Evolutionary conservation across 2,797 vertebrate genomes (phyloP).

Genomic region (Pelochelys cantorii): DNA sequence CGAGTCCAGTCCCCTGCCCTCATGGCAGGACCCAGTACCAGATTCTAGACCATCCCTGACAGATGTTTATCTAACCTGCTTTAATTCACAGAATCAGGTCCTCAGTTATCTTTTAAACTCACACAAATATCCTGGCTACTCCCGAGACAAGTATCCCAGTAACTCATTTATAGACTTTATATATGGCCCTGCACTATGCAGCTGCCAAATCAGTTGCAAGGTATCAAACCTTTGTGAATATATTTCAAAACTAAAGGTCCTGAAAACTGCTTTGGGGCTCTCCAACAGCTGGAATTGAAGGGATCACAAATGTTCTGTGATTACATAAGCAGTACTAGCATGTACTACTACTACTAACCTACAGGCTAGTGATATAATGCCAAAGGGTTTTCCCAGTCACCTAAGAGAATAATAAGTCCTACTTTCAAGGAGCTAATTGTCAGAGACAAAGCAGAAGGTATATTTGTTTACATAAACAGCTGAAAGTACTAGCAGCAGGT

Average conservation of each 20-base stretch:
- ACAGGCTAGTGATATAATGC: neutral
- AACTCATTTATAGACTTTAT: neutral
- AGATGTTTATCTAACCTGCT: neutral
- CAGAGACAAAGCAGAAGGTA: neutral
- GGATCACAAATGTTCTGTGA: neutral
- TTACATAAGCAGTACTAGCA: neutral
- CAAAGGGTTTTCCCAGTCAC: conserved; percentile 29
- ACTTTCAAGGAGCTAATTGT: conserved; percentile 17
- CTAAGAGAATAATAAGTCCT: conserved; percentile 58
- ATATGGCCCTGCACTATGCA: neutral
- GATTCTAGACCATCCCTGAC: too few relatives aligned
- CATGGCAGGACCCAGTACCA: too few relatives aligned
- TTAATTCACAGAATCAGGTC: neutral
- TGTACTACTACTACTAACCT: neutral
- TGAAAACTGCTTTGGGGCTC: neutral
- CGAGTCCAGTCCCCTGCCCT: too few relatives aligned
- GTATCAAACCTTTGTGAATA: neutral
- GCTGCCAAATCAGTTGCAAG: neutral
- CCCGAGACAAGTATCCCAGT: neutral
- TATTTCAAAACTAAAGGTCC: neutral
- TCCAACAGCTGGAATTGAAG: neutral
- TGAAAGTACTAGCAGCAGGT: conserved; percentile 36
- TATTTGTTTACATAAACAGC: conserved; percentile 52
- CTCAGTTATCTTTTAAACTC: neutral
- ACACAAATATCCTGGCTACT: too few relatives aligned